These are phyloP conservation scores for Argyresthia albistria DNA, from an alignment of 2,888 invertebrate species.

Conservation along the genomic window DNA sequence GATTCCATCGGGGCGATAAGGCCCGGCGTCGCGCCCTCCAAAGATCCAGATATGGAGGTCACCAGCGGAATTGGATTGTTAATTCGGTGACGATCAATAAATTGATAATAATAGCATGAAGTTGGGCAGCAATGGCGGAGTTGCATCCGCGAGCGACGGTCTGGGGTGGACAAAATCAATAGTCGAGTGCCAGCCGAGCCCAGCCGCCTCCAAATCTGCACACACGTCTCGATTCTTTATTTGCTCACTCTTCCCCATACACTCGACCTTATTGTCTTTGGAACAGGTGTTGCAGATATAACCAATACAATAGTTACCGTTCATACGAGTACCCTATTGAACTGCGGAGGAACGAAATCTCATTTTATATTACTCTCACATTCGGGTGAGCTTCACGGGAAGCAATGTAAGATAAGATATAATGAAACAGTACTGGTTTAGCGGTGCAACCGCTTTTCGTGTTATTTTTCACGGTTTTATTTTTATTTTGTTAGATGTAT, in stretches of 20 bases:
- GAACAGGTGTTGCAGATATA: constrained; percentile 32
- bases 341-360: neutral
- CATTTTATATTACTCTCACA: neutral
- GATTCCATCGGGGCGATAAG: neutral
- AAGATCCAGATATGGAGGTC: constrained; percentile 2
- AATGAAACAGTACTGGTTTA: neutral
- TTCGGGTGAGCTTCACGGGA: neutral
- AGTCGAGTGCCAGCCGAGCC: constrained; percentile 36
- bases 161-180: constrained; percentile 71
- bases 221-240: constrained; percentile 58
- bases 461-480: too few relatives aligned
- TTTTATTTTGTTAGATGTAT: neutral
- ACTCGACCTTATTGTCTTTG: constrained; percentile 29
- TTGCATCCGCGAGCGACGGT: constrained; percentile 43
- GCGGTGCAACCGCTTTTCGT: neutral
- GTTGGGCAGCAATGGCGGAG: constrained; percentile 29
- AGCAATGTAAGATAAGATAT: neutral
- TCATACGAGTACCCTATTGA: neutral
- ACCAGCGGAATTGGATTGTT: constrained; percentile 13
- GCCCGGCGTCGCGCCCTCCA: too few relatives aligned
- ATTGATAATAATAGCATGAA: constrained; percentile 44
- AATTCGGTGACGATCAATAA: constrained; percentile 37
- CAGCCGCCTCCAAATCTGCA: constrained; percentile 37
- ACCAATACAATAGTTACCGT: neutral
- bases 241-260: constrained; percentile 29